A percentile compares a stretch with the other conserved stretches of the same genome.
These are phyloP conservation scores for Tenebrosternarchus preto DNA, from an alignment of 2,113 vertebrate species.

Conservation along the genomic window DNA sequence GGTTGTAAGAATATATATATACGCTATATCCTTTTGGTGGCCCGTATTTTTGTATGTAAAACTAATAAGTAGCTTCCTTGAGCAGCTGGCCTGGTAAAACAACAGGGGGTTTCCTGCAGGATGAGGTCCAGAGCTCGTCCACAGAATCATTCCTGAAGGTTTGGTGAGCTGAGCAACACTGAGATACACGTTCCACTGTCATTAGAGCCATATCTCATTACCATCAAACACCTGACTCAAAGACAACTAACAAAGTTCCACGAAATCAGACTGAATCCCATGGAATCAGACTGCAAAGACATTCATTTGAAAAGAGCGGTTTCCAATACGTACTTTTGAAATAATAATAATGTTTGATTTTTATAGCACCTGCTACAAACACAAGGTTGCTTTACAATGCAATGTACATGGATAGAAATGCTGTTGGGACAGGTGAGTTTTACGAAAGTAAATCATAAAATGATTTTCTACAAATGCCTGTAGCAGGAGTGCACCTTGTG, in stretches of 20 bases:
- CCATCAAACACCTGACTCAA: not conserved
- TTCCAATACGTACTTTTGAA: not conserved
- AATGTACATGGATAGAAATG: too few relatives aligned
- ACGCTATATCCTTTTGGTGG: slow-evolving; percentile 29
- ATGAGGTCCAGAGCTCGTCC: slow-evolving; percentile 13
- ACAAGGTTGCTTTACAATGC: too few relatives aligned
- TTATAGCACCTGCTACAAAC: too few relatives aligned
- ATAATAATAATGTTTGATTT: too few relatives aligned
- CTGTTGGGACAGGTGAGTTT: too few relatives aligned
- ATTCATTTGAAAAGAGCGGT: slow-evolving; percentile 9
- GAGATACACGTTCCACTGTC: not conserved
- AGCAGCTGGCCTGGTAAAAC: not conserved
- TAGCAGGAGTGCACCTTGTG: not conserved
- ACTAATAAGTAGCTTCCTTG: slow-evolving; percentile 4
- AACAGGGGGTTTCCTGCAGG: not conserved
- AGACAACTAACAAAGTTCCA: not conserved
- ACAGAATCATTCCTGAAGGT: not conserved
- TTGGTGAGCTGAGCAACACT: not conserved
- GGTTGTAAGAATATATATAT: slow-evolving; percentile 28
- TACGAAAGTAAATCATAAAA: too few relatives aligned
- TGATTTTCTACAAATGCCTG: not conserved
- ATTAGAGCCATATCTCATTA: not conserved
- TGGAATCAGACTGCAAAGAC: not conserved
- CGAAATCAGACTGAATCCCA: not conserved
- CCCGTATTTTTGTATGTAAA: slow-evolving; percentile 30